A percentile compares a stretch with the other conserved stretches of the same genome.
These are phyloP conservation scores for Varanus salvator DNA, from an alignment of 2,113 vertebrate genomes.

Conservation along the genomic window DNA sequence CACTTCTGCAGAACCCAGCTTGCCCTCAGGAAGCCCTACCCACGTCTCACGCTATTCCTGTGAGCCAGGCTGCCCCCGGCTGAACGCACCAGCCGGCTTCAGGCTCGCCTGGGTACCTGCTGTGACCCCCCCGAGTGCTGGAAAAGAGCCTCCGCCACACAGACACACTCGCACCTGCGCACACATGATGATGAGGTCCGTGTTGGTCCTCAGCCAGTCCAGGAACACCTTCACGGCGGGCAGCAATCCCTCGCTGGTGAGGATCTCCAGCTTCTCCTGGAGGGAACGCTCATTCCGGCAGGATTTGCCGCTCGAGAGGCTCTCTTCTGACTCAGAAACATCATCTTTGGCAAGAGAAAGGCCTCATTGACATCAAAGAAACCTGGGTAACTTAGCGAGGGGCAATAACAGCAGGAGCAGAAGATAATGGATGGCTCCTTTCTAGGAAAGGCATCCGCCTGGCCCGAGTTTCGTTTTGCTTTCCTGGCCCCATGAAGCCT, in stretches of 20 bases:
- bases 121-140: too few species aligned
- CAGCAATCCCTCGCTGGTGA: constrained; percentile 90
- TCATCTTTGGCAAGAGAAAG: constrained; percentile 71
- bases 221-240: constrained; percentile 95
- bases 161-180: constrained; percentile 85
- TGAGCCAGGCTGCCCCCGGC: background rate
- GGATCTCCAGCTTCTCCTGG: constrained; percentile 89
- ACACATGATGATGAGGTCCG: constrained; percentile 95
- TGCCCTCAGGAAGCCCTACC: background rate
- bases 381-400: too few species aligned
- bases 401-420: background rate
- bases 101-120: too few species aligned
- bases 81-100: background rate
- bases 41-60: too few species aligned
- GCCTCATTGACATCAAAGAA: background rate
- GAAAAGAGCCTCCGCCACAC: rapidly evolving
- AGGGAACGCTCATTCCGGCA: constrained; percentile 87
- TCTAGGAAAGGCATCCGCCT: too few species aligned
- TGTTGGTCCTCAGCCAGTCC: constrained; percentile 96
- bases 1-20: background rate
- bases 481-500: background rate
- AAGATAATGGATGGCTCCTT: background rate
- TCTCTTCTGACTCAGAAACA: constrained; percentile 89
- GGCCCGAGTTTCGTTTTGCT: background rate
- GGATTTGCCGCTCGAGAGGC: constrained; percentile 86